Evolutionary conservation across 2,797 vertebrate genomes (phyloP).

Genomic region (Mormyrus hasselquistii): DNA sequence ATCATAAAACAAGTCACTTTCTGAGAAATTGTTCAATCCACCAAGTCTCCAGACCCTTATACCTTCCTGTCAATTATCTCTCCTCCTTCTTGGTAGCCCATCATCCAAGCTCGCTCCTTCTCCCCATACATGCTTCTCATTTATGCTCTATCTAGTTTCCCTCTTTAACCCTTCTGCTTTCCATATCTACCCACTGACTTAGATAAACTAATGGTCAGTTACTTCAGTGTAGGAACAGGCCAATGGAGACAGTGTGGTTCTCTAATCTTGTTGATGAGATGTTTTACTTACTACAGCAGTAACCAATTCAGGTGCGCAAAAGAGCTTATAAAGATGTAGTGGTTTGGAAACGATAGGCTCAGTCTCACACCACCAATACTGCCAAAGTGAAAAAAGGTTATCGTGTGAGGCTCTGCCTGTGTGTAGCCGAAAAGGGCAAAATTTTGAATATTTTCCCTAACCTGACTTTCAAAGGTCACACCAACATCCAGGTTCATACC

Average conservation of each 20-base stretch:
- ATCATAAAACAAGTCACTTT: conserved; percentile 21
- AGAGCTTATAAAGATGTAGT: not conserved
- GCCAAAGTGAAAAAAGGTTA: not conserved
- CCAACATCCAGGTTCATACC: not conserved
- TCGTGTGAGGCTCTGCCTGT: not conserved
- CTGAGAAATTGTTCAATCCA: conserved; percentile 15
- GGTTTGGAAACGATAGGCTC: not conserved
- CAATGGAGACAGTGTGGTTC: conserved; percentile 23
- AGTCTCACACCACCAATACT: not conserved
- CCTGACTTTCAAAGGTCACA: not conserved
- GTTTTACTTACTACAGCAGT: not conserved
- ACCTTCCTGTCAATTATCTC: not conserved
- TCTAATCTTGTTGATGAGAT: conserved; percentile 22
- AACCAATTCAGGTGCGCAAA: not conserved
- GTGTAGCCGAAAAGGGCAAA: not conserved
- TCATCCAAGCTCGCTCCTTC: not conserved
- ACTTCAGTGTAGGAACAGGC: not conserved
- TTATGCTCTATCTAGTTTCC: conserved; percentile 35
- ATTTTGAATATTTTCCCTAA: not conserved
- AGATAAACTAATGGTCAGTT: not conserved
- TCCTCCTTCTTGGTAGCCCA: not conserved
- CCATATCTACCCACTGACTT: not conserved
- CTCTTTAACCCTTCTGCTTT: not conserved
- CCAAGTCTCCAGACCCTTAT: not conserved
- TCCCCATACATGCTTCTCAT: not conserved